A percentile compares a stretch with the other conserved stretches of the same genome.
These are phyloP conservation scores for Mus musculus DNA, from an alignment of 2,113 vertebrate species.

Conservation along the genomic window GRCm39 chr8:46676501-46677000, in stretches of 20 bases:
- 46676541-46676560: background rate
- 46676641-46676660: background rate
- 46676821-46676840: background rate
- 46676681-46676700: background rate
- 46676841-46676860: background rate
- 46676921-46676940: background rate
- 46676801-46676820: background rate
- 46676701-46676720: background rate
- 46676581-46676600: background rate
- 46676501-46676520: background rate
- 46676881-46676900: background rate
- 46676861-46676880: background rate
- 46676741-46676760: background rate
- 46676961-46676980: background rate
- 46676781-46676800: background rate
- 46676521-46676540: background rate
- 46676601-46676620: background rate
- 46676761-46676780: background rate
- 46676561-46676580: background rate
- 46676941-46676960: background rate
- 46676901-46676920: background rate
- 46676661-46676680: background rate
- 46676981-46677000: background rate
- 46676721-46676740: background rate
- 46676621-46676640: background rate